phyloP scores from a whole-genome alignment of 1,140 invertebrate genomes.

The Gonioctena quinquepunctata region DNA sequence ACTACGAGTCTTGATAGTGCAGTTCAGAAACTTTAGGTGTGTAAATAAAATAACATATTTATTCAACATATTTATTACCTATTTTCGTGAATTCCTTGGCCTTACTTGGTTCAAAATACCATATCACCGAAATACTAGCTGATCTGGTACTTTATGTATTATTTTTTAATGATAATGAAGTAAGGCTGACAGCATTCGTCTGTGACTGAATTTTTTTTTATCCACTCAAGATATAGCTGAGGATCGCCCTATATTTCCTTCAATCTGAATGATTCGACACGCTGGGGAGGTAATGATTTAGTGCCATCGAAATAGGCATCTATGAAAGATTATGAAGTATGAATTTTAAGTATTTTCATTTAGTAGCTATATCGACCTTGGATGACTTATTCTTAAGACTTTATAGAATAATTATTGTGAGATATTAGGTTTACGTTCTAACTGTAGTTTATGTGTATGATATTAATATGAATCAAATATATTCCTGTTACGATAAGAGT shows the following conservation, averaged over 20 bases:
- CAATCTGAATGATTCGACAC: conserved; percentile 14
- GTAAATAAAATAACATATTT: conserved; percentile 12
- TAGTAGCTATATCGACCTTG: not conserved
- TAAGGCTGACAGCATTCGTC: conserved; percentile 33
- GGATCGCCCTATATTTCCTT: conserved; percentile 17
- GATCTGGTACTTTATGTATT: not conserved
- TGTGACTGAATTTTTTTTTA: not conserved
- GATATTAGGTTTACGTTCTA: not conserved
- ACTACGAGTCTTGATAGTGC: too few species aligned
- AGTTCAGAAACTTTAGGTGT: not conserved
- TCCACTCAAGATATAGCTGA: conserved; percentile 3
- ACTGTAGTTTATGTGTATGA: not conserved
- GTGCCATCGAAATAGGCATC: conserved; percentile 43
- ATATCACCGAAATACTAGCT: not conserved
- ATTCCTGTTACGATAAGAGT: not conserved
- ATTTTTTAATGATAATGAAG: conserved; percentile 5
- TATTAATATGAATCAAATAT: not conserved
- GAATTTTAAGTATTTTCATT: not conserved
- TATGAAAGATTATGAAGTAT: not conserved
- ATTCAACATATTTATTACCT: conserved; percentile 9
- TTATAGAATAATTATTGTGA: not conserved
- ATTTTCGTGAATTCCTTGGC: conserved; percentile 44
- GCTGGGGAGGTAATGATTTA: conserved; percentile 29
- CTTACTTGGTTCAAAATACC: conserved; percentile 27
- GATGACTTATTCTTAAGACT: not conserved